phyloP scores from a whole-genome alignment of 2,797 vertebrate species.

The Eulemur coronatus region DNA sequence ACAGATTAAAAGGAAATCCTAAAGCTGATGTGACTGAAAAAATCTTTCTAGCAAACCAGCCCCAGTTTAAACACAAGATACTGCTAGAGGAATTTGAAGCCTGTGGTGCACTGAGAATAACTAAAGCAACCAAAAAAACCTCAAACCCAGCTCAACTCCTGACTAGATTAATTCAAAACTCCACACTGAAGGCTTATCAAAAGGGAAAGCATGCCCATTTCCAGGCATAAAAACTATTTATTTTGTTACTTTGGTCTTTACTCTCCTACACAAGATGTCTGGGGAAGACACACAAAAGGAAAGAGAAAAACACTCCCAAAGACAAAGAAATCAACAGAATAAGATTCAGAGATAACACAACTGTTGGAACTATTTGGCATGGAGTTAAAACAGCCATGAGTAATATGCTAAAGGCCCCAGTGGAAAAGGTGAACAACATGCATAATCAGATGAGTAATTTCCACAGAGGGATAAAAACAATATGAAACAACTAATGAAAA shows the following conservation, averaged over 20 bases:
- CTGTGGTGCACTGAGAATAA: background rate
- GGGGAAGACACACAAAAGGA: background rate
- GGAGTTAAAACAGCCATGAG: background rate
- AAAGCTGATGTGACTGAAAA: background rate
- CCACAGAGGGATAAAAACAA: background rate
- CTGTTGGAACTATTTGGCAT: background rate
- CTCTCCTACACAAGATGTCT: background rate
- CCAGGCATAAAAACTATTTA: background rate
- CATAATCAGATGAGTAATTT: background rate
- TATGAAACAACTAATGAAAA: background rate
- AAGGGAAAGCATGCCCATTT: background rate
- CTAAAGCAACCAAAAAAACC: background rate
- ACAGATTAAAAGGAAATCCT: background rate
- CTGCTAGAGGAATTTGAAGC: background rate
- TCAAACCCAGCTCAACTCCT: background rate
- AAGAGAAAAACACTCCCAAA: background rate
- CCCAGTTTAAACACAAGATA: background rate
- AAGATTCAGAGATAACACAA: background rate
- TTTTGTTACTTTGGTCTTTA: background rate
- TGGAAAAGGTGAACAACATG: background rate
- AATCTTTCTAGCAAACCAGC: background rate
- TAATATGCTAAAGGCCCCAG: background rate
- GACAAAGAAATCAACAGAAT: background rate
- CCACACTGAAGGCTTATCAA: background rate
- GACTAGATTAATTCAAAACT: background rate